Conservation (phyloP, 2,113 vertebrate species). For the Edolisoma coerulescens region DNA sequence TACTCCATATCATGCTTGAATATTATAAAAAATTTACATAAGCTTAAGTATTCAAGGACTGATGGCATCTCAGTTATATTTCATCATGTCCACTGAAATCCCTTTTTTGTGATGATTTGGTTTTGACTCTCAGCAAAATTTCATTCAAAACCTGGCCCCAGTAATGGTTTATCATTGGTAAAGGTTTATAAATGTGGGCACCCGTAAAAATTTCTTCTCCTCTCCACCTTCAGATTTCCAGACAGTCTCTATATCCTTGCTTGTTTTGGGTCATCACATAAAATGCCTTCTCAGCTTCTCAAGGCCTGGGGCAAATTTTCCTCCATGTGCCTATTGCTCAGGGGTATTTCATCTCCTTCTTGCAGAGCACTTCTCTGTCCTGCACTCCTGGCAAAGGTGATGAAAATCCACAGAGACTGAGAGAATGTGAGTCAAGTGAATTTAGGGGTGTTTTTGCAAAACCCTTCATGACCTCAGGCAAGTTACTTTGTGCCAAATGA, state of each 20-base stretch:
- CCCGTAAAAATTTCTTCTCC: background rate
- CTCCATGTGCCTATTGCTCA: background rate
- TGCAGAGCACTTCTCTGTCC: background rate
- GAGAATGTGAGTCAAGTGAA: background rate
- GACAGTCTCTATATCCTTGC: background rate
- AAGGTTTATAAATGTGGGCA: background rate
- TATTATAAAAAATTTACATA: background rate
- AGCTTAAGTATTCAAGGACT: background rate
- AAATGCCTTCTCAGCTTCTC: background rate
- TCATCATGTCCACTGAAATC: background rate
- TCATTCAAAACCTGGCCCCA: background rate
- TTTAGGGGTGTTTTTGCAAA: rapidly evolving
- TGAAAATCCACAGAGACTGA: background rate
- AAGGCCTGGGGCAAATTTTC: background rate
- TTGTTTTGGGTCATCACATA: background rate
- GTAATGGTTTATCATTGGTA: background rate
- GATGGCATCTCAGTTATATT: background rate
- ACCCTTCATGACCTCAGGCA: background rate
- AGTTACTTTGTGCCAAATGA: background rate
- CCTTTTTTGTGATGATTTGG: background rate
- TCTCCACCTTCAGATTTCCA: background rate
- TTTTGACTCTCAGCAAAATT: background rate
- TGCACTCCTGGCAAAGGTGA: background rate
- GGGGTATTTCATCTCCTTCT: background rate
- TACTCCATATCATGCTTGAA: background rate